Evolutionary conservation across 1,140 invertebrate genomes (phyloP).

Genomic region (Anoplophora glabripennis): DNA sequence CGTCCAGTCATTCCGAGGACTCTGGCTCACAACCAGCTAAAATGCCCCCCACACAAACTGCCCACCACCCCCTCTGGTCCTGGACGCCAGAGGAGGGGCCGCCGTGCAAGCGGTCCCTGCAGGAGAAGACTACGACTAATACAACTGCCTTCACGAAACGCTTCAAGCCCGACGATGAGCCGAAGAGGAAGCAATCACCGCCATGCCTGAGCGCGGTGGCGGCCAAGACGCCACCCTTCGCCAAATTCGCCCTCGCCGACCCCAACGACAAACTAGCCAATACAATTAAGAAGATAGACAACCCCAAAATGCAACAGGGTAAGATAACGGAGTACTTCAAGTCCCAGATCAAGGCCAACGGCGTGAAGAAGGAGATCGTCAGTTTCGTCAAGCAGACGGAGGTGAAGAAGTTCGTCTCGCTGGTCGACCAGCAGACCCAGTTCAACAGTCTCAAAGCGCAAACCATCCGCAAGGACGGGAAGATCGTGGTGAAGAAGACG

Average conservation of each 20-base stretch:
- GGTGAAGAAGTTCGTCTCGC: constrained; percentile 10
- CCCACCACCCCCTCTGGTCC: constrained; percentile 48
- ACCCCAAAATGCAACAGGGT: constrained; percentile 50
- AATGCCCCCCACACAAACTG: constrained; percentile 54
- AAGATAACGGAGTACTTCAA: constrained; percentile 82
- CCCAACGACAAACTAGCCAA: constrained; percentile 24
- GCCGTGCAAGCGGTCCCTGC: constrained; percentile 32
- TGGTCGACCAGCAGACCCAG: constrained; percentile 34
- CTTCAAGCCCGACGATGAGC: constrained; percentile 25
- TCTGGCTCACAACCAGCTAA: constrained; percentile 45
- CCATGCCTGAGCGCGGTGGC: constrained; percentile 27
- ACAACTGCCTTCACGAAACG: constrained; percentile 28
- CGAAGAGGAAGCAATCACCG: constrained; percentile 23
- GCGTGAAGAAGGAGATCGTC: constrained; percentile 26
- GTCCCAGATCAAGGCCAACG: constrained; percentile 70
- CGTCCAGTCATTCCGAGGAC: constrained; percentile 50
- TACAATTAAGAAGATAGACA: constrained; percentile 47
- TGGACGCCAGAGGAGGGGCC: constrained; percentile 43
- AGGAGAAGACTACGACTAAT: constrained; percentile 35
- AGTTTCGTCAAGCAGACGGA: constrained; percentile 1
- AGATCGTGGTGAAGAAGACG: constrained; percentile 16
- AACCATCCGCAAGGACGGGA: constrained; percentile 12
- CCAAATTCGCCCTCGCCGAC: constrained; percentile 16
- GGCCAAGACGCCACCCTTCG: constrained; percentile 7
- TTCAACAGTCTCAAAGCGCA: constrained; percentile 27